phyloP scores from a whole-genome alignment of 2,888 invertebrate genomes.

The Lymantria dispar region DNA sequence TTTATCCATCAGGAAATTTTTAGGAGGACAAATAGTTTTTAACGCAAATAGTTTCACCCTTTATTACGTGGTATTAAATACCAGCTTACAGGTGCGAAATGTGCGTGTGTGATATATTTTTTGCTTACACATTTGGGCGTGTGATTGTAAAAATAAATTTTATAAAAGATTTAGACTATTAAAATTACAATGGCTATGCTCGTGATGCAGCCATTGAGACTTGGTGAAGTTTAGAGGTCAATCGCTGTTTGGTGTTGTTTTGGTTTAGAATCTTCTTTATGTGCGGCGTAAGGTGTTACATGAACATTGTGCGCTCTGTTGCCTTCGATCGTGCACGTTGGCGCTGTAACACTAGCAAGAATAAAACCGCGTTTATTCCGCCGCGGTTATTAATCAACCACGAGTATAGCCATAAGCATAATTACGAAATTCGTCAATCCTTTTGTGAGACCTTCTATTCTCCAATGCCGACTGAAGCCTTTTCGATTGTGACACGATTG shows the following conservation, averaged over 20 bases:
- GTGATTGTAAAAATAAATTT: too few relatives aligned
- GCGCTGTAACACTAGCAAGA: conserved; percentile 44
- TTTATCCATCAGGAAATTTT: too few relatives aligned
- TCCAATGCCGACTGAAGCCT: conserved; percentile 62
- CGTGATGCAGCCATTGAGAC: conserved; percentile 15
- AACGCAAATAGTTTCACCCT: too few relatives aligned
- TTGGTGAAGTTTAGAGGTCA: conserved; percentile 48
- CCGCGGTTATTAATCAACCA: conserved; percentile 45
- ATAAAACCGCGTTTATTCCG: conserved; percentile 35
- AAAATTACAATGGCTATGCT: neutral
- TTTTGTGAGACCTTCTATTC: conserved; percentile 56
- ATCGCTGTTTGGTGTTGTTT: conserved; percentile 25
- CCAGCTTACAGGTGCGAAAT: too few relatives aligned
- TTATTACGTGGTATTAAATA: too few relatives aligned
- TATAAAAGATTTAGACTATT: too few relatives aligned
- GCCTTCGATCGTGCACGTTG: conserved; percentile 66
- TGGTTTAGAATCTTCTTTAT: conserved; percentile 31
- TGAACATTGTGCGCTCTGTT: conserved; percentile 64
- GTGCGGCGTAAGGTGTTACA: conserved; percentile 24
- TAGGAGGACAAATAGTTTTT: too few relatives aligned
- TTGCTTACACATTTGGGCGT: too few relatives aligned
- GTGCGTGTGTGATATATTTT: too few relatives aligned
- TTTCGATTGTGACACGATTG: conserved; percentile 50
- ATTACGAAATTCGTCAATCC: conserved; percentile 63
- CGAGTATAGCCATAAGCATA: conserved; percentile 43